Evolutionary conservation across 2,113 vertebrate genomes (phyloP).

Genomic region (Peromyscus maniculatus): DNA sequence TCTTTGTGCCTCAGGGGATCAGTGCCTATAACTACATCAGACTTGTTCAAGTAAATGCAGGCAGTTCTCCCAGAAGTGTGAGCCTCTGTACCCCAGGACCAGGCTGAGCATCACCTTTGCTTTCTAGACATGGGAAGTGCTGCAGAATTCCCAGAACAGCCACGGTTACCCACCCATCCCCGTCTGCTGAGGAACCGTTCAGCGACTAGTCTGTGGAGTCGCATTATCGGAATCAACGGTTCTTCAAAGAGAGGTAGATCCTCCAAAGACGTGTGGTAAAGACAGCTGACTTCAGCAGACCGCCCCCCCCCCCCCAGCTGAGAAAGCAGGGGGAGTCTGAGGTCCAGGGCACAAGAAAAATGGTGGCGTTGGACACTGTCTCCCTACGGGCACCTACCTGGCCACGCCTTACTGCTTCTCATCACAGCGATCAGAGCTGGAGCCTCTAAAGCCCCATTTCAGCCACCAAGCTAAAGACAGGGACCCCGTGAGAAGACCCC

Average conservation of each 20-base stretch:
- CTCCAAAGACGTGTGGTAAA: too few relatives aligned
- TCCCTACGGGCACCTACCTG: fast-evolving
- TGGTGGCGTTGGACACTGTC: fast-evolving
- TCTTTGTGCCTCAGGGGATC: not conserved
- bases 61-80: too few relatives aligned
- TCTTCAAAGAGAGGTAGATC: not conserved
- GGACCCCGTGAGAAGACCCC: not conserved
- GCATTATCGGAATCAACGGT: not conserved
- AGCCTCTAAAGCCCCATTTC: not conserved
- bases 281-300: too few relatives aligned
- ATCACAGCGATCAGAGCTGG: fast-evolving
- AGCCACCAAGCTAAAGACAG: not conserved
- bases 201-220: not conserved
- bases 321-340: not conserved
- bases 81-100: not conserved
- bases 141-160: fast-evolving
- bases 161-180: fast-evolving
- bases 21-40: too few relatives aligned
- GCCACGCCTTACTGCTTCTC: not conserved
- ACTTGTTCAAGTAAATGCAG: not conserved
- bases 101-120: fast-evolving
- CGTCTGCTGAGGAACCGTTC: too few relatives aligned
- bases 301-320: not conserved
- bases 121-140: fast-evolving
- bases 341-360: fast-evolving